Evolutionary conservation across 2,888 invertebrate genomes (phyloP).

Genomic region (Bombyx huttoni): DNA sequence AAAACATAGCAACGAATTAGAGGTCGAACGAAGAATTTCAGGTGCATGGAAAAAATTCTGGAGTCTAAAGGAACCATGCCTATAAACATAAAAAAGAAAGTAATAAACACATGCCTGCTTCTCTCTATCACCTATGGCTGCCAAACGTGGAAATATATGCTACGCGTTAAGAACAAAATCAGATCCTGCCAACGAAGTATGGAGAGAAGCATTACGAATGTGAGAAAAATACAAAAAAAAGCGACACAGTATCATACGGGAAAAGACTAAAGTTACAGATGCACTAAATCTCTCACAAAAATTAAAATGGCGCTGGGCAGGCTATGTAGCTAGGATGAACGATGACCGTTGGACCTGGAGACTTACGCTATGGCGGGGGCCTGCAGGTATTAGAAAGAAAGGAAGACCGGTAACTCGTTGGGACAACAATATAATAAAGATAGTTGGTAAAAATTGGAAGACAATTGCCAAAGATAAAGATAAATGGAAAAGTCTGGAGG

Average conservation of each 20-base stretch:
- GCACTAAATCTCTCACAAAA: conserved; percentile 7
- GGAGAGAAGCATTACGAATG: conserved; percentile 7
- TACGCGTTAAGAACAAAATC: conserved; percentile 5
- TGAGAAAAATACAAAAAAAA: conserved; percentile 9
- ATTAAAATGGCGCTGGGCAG: conserved; percentile 9
- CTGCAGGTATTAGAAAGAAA: conserved; percentile 1
- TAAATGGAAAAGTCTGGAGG: no score
- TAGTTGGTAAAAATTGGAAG: no score
- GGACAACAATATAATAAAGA: no score
- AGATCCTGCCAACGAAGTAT: no score
- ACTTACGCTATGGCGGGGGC: background rate
- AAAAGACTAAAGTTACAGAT: conserved; percentile 7
- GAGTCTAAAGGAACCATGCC: conserved; percentile 6
- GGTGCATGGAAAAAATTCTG: conserved; percentile 7
- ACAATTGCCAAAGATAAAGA: no score
- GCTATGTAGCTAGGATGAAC: conserved; percentile 2
- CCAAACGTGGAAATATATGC: conserved; percentile 3
- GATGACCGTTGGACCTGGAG: conserved; percentile 2
- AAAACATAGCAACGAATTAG: conserved; percentile 1
- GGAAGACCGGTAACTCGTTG: no score
- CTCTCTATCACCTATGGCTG: conserved; percentile 2
- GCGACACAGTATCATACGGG: conserved; percentile 4
- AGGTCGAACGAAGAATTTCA: conserved; percentile 4
- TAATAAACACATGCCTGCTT: background rate
- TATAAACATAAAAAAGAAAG: conserved; percentile 3